Base-by-base conservation (phyloP, 2,113 vertebrate species). In the Platysteira castanea region DNA sequence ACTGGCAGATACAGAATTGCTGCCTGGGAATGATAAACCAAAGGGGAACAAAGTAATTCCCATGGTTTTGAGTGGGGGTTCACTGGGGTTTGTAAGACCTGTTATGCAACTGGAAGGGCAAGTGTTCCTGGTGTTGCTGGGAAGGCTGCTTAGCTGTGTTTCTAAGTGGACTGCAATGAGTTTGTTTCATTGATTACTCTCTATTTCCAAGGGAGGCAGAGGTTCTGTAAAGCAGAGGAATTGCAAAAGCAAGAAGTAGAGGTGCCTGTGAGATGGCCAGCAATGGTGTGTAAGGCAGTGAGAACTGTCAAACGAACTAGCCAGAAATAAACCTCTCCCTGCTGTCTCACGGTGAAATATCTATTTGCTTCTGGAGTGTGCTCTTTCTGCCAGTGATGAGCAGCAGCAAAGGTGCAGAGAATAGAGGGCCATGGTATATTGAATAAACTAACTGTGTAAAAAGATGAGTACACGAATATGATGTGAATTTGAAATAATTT, bases 391-490 rank as follows among this genome's bases (percentile, higher is more conserved):
- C 57, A 35, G 59, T 30, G 33, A 71, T 52, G 47, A 83, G 23
- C 67, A 73, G 35, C 18, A 27, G 13, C 24, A 80, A 71, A 84
- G 23, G 10, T 69, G 21, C 68, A 78, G 52, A 44, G 69, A 65
- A 47, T 23, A 83, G 60, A 63, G 11, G 23, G 30, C 33, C 4
- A 8, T 68, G 47, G 47, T 14, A 4, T 44, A 19, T 7, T 74
- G 50, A 73, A 91, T 42, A 71, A 90, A 41, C 19, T 54, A 76
- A 19, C 26, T 14, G 9, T 15, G 28, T 81, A 42, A 65, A 82
- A 92, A 42, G 20, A 64, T 26, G 21, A 64, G 7, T 47, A 30
- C 3, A 19, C 7, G 75, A 84, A 82, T 39, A 37, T 0, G 0
- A 26, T 0, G 0, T 59, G 28, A 70, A 49, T 9, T 54, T 82